Base-by-base conservation (phyloP, 1,140 invertebrate genomes). In the Adoxophyes honmai region DNA sequence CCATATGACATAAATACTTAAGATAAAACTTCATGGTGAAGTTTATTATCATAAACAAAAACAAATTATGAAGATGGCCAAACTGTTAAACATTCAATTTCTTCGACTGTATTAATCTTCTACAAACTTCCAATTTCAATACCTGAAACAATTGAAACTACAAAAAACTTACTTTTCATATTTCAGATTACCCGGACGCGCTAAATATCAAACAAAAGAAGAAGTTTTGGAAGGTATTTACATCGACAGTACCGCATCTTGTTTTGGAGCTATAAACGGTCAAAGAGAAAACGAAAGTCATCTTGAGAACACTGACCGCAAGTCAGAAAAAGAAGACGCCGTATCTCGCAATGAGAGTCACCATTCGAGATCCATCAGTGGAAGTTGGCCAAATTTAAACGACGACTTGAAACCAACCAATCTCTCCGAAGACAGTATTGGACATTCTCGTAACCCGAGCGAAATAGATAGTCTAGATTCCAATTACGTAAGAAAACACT, bases 381-480 rank as follows among this genome's bases (percentile, higher is more conserved):
- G 81, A 52, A 88, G 84, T 65, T 89, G 86, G 86, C 77, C 82
- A 5, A 87, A 89, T 60, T 78, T 89, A 68, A 78, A 78, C 55
- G 82, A 87, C 63, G 83, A 87, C 57, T 64, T 63, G 7, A 89
- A 89, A 61, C 79, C 66, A 61, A 79, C 70, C 52, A 82, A 84
- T 63, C 64, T 85, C 44, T 89, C 86, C 9, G 84, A 89, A 76
- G 86, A 87, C 55, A 88, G 86, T 54, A 84, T 88, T 13, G 75
- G 83, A 38, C 81, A 85, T 59, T 89, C 89, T 15, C 79, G 81
- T 8, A 88, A 89, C 60, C 87, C 85, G 15, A 92, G 91, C 66
- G 92, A 92, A 73, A 91, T 92, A 55, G 91, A 92, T 72, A 92
- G 91, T 68, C 85, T 92, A 52, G 92, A 92, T 68, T 92, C 91